phyloP scores from a whole-genome alignment of 2,797 vertebrate genomes.

The Vespertilio murinus region DNA sequence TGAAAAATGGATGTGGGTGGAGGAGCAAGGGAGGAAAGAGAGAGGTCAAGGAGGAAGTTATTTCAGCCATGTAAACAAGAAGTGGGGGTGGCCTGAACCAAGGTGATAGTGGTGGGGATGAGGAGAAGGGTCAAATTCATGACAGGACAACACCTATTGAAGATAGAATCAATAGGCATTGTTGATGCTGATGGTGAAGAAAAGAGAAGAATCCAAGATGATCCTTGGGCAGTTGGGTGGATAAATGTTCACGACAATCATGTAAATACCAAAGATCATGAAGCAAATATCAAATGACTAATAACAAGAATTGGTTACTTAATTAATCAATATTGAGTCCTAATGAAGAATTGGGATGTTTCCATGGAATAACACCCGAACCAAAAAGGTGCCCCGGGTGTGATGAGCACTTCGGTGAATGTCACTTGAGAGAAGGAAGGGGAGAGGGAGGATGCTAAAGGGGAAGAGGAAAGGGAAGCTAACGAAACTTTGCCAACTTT shows the following conservation, averaged over 20 bases:
- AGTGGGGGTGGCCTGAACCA: accelerated
- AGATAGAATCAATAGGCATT: not conserved
- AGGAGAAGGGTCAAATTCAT: not conserved
- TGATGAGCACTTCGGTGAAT: no score
- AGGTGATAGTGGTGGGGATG: accelerated
- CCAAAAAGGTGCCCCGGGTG: not conserved
- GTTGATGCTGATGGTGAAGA: not conserved
- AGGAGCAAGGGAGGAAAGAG: not conserved
- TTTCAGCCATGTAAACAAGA: not conserved
- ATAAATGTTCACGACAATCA: not conserved
- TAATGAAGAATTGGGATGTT: not conserved
- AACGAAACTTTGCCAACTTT: constrained; percentile 36
- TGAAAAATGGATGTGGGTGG: not conserved
- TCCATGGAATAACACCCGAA: not conserved
- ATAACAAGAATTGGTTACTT: not conserved
- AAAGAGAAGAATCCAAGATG: not conserved
- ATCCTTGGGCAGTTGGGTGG: not conserved
- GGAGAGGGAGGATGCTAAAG: accelerated
- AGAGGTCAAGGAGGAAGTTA: no score
- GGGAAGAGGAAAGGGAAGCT: not conserved
- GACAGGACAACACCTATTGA: not conserved
- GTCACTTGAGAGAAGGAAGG: not conserved
- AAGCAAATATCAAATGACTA: not conserved
- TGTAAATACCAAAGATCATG: not conserved
- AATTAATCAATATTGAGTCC: not conserved